Evolutionary conservation across 2,113 vertebrate species (phyloP), one percentile per base, ranked within the genome.

Genomic region (Nibea albiflora): DNA sequence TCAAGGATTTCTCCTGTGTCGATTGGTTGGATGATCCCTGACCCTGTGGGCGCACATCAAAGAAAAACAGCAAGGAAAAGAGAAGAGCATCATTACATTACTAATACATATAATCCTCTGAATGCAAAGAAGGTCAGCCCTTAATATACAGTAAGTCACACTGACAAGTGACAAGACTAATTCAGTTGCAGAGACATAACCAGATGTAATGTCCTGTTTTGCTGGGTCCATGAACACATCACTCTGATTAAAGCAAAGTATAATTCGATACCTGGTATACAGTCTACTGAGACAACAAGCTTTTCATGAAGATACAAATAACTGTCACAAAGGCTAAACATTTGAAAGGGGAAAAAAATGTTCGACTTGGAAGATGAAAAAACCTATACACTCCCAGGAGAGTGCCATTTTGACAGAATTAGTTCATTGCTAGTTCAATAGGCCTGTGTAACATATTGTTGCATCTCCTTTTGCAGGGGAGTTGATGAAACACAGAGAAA

Each of bases 331-430:
- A 79, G 83, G 83, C 80, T 88, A 92, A 93, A 91, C 89, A 88
- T 71, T 81, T 79, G 4, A 76, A 81, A 69, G 28, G 11, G 28
- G 3, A 46, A 44, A 66, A 63, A 57, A 83, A 74, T 50, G 76
- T 57, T 87, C 8, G 2, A 46, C 68, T 89, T 66, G n/a, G 42
- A 86, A 89, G 86, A 91, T 85, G 57, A 90, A 83, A 78, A 63
- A 88, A 68, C 28, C 54, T 78, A 85, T 82, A 86, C 44, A 76
- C 74, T 81, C 92, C 68, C 54, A 8, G 64, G 87, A 84, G 88
- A 75, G 76, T 11, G 74, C 62, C 83, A 67, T 71, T 88, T 87
- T 93, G 92, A 93, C 92, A 91, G 88, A 92, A 90, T 91, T 90
- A 90, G 92, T 86, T 88, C 89, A 93, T 77, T 78, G 84, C 74